A percentile compares a stretch with the other conserved stretches of the same genome.
Evolutionary conservation across 2,113 vertebrate genomes (phyloP).

Genomic region (Daubentonia madagascariensis): DNA sequence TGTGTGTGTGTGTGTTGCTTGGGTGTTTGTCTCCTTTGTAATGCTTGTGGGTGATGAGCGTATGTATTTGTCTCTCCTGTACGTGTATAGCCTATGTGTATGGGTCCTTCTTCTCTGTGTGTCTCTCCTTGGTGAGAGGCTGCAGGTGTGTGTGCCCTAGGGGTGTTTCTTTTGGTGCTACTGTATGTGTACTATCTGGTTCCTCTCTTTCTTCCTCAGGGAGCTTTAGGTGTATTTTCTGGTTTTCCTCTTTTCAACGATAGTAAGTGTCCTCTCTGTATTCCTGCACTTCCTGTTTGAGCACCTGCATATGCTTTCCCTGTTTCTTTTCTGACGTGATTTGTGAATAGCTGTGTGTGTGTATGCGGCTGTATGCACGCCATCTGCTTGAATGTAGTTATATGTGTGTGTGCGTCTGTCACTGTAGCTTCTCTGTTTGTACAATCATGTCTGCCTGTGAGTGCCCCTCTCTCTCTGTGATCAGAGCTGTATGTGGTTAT

Average conservation of each 20-base stretch:
- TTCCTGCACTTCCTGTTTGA: background rate
- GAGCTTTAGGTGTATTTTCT: background rate
- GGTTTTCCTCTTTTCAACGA: background rate
- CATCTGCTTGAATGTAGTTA: background rate
- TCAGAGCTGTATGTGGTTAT: background rate
- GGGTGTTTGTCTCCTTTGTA: constrained; percentile 18
- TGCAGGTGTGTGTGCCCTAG: background rate
- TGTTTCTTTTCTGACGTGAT: constrained; percentile 17
- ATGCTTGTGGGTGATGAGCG: background rate
- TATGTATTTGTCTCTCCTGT: background rate
- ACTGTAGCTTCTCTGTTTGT: background rate
- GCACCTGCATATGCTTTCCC: background rate
- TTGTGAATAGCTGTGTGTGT: background rate
- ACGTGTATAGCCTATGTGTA: background rate
- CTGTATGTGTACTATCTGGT: background rate
- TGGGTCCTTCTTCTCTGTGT: background rate
- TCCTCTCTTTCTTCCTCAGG: background rate
- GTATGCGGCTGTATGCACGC: background rate
- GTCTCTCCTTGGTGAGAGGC: background rate
- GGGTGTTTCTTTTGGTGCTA: background rate
- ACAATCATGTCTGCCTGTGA: background rate
- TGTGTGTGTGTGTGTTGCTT: background rate
- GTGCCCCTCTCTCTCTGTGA: background rate
- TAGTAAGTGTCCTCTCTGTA: background rate
- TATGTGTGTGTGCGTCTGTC: background rate